Conservation (phyloP, 2,888 invertebrate species). For the Pristionchus exspectatus region DNA sequence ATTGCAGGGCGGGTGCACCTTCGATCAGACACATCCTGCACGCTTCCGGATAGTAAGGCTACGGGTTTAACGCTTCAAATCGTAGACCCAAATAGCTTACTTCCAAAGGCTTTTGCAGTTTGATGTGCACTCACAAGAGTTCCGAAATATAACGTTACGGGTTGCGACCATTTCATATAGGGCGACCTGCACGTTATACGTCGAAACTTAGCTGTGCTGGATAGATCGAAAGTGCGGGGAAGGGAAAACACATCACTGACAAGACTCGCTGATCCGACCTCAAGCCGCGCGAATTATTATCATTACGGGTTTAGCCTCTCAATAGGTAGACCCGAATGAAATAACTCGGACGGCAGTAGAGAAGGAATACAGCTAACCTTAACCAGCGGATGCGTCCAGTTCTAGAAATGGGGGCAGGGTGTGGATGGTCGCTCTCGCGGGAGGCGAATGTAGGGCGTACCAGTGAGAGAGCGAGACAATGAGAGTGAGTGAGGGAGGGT, state of each 20-base stretch:
- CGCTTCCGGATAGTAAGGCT: constrained; percentile 53
- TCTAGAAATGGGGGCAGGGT: constrained; percentile 44
- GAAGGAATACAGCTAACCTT: constrained; percentile 31
- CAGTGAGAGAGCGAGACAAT: constrained; percentile 52
- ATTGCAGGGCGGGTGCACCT: background rate
- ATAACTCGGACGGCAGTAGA: constrained; percentile 51
- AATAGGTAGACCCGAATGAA: constrained; percentile 55
- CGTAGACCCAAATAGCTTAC: constrained; percentile 54
- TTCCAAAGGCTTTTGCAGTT: constrained; percentile 26
- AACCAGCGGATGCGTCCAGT: constrained; percentile 34
- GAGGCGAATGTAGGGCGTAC: constrained; percentile 53
- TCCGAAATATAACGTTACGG: constrained; percentile 57
- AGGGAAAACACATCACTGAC: background rate
- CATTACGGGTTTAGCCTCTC: constrained; percentile 55
- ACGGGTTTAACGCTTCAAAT: constrained; percentile 48
- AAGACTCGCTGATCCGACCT: background rate
- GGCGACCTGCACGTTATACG: constrained; percentile 54
- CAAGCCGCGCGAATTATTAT: constrained; percentile 54
- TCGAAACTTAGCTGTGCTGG: constrained; percentile 51
- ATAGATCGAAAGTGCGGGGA: background rate
- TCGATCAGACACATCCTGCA: constrained; percentile 28
- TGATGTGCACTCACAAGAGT: constrained; percentile 35
- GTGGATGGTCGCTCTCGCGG: constrained; percentile 49
- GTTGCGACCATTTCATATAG: constrained; percentile 51
- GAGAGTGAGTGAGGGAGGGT: constrained; percentile 36